Conservation (phyloP, 2,797 vertebrate genomes). For the Anguilla obscura region DNA sequence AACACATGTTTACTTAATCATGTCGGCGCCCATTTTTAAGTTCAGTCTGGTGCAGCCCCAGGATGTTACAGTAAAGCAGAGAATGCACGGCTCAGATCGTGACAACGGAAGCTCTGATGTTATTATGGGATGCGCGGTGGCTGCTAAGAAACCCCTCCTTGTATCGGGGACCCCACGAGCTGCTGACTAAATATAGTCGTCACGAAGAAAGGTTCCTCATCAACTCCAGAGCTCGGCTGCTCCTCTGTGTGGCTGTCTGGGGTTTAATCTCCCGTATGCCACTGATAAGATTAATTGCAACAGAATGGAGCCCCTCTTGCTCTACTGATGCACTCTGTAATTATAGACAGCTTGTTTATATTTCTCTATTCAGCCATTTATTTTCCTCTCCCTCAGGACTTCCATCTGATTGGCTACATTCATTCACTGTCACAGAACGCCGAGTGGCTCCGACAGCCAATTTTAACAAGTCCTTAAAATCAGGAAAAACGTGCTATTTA, state of each 20-base stretch:
- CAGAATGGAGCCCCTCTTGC: background rate
- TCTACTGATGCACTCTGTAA: constrained; percentile 10
- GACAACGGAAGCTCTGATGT: background rate
- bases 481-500: background rate
- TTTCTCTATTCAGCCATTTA: constrained; percentile 15
- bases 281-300: constrained; percentile 34
- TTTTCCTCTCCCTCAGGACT: background rate
- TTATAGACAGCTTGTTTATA: constrained; percentile 16
- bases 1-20: constrained; percentile 28
- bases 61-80: background rate
- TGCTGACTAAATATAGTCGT: constrained; percentile 21
- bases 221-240: constrained; percentile 5
- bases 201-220: constrained; percentile 19
- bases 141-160: constrained; percentile 12
- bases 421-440: background rate
- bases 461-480: constrained; percentile 7
- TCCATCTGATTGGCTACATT: background rate
- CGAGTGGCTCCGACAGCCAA: background rate
- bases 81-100: constrained; percentile 28
- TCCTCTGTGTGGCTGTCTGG: constrained; percentile 8
- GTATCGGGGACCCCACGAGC: background rate
- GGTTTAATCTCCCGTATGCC: constrained; percentile 11
- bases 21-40: background rate
- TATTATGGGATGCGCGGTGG: background rate
- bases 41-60: background rate